Base-by-base conservation (phyloP, 2,113 vertebrate genomes). In the Coreoperca whiteheadi region DNA sequence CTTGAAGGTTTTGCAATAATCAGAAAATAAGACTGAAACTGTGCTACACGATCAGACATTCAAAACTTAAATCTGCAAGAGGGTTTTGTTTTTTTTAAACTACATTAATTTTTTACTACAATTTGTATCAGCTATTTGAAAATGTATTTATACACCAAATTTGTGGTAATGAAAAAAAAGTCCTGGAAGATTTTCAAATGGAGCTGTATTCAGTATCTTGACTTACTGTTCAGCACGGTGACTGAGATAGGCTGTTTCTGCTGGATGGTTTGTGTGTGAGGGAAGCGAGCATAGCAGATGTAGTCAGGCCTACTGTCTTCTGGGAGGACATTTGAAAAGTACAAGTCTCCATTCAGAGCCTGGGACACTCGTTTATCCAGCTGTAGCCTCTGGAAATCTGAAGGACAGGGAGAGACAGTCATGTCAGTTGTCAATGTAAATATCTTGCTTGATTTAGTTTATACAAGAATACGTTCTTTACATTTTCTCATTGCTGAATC, bases 241-340 rank as follows among this genome's bases (percentile, higher is more conserved):
- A 99, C 94, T 48, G 97, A 97, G 92, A 99, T 98, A 8, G 98
- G 98, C 87, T 99, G 98, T 60, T 99, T 99, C 95, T 99, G 98
- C 83, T 99, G 98, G 86, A 99, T 99, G 77, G 98, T 99, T 87
- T 99, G 98, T 0, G 98, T 99, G 87, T 99, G 96, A 73, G 97
- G 97, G 95, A 99, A 99, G 88, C 98, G 97, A 67, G 98, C 98
- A 16, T 99, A 99, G 90, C 98, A 99, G 92, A 99, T 99, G 89
- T 99, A 99, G 94, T 99, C 98, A 9, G 95, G 97, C 14, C 97
- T 96, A 23, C 95, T 96, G 80, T 99, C 98, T 84, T 97, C 96
- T 88, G 94, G 94, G 82, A 97, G 94, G 57, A 98, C 96, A n/a
- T 99, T 99, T 77, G 98, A 97, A 92, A 99, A 99, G 93, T 98